Percentiles rank a stretch among this genome's conserved stretches.
Evolutionary conservation across 2,888 invertebrate species (phyloP).

Genomic region (Tetragonisca angustula): DNA sequence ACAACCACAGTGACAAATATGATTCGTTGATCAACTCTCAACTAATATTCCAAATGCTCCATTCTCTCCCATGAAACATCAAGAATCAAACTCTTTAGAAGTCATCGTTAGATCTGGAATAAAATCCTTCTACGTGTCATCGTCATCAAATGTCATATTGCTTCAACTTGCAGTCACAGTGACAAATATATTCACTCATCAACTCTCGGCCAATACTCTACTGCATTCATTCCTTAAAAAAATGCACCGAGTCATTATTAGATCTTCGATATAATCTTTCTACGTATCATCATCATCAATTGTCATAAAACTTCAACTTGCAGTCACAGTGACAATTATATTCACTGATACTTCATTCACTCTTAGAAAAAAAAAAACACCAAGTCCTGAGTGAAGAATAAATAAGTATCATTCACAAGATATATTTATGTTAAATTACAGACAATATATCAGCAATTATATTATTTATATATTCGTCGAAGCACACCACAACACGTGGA

Average conservation of each 20-base stretch:
- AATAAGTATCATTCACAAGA: too few relatives aligned
- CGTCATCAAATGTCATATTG: neutral
- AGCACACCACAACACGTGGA: too few relatives aligned
- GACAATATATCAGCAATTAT: too few relatives aligned
- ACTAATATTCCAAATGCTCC: neutral
- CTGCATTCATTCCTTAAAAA: neutral
- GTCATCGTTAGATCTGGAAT: too few relatives aligned
- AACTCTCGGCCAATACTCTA: neutral
- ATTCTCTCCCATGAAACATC: neutral
- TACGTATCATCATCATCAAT: too few relatives aligned
- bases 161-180: neutral
- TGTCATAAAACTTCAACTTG: neutral
- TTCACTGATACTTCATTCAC: neutral
- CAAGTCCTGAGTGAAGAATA: too few relatives aligned
- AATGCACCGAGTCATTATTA: too few relatives aligned
- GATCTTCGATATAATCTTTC: too few relatives aligned
- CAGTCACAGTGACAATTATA: neutral
- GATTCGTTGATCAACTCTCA: neutral
- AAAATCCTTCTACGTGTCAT: too few relatives aligned
- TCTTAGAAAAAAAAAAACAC: neutral
- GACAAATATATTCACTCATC: neutral
- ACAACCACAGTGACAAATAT: neutral
- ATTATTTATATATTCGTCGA: too few relatives aligned
- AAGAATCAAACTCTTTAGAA: too few relatives aligned
- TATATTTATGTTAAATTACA: too few relatives aligned